Evolutionary conservation across 2,797 vertebrate species (phyloP).

Genomic region (Gymnopithys bicolor): DNA sequence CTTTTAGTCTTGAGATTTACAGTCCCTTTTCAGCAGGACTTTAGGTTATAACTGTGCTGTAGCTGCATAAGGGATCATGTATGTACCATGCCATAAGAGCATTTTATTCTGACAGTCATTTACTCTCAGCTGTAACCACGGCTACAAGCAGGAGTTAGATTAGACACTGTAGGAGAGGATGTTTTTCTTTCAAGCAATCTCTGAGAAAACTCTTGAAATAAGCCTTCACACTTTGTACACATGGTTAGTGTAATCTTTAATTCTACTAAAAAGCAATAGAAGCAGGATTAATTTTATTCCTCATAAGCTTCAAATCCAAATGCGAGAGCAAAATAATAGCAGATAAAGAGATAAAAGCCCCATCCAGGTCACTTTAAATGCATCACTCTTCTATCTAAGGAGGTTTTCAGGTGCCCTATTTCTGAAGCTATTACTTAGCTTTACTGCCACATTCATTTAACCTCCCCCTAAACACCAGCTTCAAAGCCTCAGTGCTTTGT

Average conservation of each 20-base stretch:
- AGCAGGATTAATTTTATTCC: background rate
- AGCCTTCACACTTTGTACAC: background rate
- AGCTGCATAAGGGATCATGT: background rate
- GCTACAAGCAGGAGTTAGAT: background rate
- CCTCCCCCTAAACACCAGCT: background rate
- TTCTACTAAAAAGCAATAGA: background rate
- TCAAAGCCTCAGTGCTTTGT: background rate
- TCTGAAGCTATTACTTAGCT: slow-evolving; percentile 13
- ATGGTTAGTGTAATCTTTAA: background rate
- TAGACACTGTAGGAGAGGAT: background rate
- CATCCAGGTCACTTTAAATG: background rate
- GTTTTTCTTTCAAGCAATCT: background rate
- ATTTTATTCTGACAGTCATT: slow-evolving; percentile 8
- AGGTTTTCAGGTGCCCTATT: background rate
- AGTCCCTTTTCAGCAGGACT: background rate
- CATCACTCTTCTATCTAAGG: background rate
- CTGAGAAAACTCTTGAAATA: background rate
- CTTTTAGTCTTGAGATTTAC: background rate
- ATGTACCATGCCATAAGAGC: background rate
- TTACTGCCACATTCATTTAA: background rate
- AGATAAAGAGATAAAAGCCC: background rate
- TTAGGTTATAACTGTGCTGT: background rate
- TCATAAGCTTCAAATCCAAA: background rate
- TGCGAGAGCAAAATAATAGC: background rate
- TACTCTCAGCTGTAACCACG: background rate